Evolutionary conservation across 2,113 vertebrate species (phyloP).

Genomic region (Amphiprion ocellaris): DNA sequence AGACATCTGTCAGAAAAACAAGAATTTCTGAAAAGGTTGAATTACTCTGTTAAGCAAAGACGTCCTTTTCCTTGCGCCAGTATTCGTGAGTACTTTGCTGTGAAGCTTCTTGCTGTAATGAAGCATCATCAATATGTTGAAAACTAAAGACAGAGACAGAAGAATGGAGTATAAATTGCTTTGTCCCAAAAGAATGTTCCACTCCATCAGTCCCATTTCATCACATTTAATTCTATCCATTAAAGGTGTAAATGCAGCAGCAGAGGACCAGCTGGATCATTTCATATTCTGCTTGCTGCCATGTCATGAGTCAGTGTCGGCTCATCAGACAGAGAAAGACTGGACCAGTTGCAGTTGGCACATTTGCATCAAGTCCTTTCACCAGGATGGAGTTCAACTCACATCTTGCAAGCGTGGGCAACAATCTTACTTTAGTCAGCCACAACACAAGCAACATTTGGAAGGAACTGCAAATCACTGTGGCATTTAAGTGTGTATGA

Average conservation of each 20-base stretch:
- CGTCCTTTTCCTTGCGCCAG: background rate
- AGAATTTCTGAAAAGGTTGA: background rate
- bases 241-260: conserved; percentile 31
- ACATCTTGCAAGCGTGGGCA: conserved; percentile 17
- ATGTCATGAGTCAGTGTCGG: conserved; percentile 24
- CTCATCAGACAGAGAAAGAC: conserved; percentile 28
- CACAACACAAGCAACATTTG: conserved; percentile 22
- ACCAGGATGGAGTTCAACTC: conserved; percentile 1
- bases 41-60: background rate
- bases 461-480: conserved; percentile 8
- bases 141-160: background rate
- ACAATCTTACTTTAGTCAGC: conserved; percentile 2
- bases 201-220: conserved; percentile 30
- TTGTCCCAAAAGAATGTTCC: background rate
- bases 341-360: conserved; percentile 14
- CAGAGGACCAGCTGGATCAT: conserved; percentile 12
- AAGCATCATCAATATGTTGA: background rate
- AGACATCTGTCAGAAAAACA: background rate
- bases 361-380: conserved; percentile 30
- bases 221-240: conserved; percentile 25
- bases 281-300: conserved; percentile 15
- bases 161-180: background rate
- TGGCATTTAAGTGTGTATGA: conserved; percentile 9
- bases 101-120: background rate
- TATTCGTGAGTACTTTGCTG: background rate